Conservation (phyloP, 2,888 invertebrate genomes). For the Acrobasis suavella region DNA sequence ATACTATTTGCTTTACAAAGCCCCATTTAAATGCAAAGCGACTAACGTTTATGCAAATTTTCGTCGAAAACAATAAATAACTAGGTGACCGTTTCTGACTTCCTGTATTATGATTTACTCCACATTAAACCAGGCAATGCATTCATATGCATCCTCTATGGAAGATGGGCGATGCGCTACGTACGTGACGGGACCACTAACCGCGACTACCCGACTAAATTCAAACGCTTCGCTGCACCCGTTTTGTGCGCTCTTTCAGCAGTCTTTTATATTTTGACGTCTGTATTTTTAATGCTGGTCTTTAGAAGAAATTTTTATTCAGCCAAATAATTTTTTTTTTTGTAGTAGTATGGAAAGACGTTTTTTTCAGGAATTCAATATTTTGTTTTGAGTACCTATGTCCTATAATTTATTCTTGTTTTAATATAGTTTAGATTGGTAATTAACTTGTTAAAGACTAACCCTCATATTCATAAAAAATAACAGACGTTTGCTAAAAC, state of each 20-base stretch:
- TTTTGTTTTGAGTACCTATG: too few relatives aligned
- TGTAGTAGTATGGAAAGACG: too few relatives aligned
- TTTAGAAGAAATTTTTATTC: conserved; percentile 7
- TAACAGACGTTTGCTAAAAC: too few relatives aligned
- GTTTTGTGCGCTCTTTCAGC: conserved; percentile 6
- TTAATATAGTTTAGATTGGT: too few relatives aligned
- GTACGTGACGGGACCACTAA: conserved; percentile 7
- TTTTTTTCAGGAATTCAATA: too few relatives aligned
- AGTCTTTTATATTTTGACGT: conserved; percentile 1
- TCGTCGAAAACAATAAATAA: conserved; percentile 19
- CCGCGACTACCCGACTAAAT: conserved; percentile 13
- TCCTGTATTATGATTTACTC: conserved; percentile 20
- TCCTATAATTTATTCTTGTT: too few relatives aligned
- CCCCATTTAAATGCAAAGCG: conserved; percentile 13
- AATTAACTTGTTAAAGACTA: too few relatives aligned
- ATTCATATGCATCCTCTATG: conserved; percentile 14
- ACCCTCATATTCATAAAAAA: too few relatives aligned
- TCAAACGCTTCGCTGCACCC: conserved; percentile 5
- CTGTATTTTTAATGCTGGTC: background rate
- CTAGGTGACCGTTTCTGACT: conserved; percentile 19
- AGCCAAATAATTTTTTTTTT: background rate
- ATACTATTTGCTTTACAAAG: conserved; percentile 14
- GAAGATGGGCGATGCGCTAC: conserved; percentile 6
- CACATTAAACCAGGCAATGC: conserved; percentile 10
- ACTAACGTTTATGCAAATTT: conserved; percentile 14